phyloP scores from a whole-genome alignment of 1,140 invertebrate species.

The Leptestheria dahalacensis region DNA sequence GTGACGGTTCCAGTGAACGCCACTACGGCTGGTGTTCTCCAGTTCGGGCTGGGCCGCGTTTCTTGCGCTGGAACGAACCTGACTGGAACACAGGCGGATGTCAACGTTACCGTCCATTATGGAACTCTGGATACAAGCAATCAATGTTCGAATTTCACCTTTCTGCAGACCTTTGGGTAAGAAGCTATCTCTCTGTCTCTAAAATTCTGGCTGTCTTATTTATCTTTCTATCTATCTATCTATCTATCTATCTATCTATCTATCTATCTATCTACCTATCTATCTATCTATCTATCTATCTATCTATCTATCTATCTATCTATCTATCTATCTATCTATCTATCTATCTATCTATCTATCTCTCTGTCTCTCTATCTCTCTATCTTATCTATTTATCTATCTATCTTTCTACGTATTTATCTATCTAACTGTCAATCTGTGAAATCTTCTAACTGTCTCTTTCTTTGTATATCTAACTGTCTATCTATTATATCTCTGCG shows the following conservation, averaged over 20 bases:
- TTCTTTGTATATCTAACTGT: background rate
- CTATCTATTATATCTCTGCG: background rate
- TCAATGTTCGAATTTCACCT: background rate
- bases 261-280: background rate
- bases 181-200: background rate
- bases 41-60: conserved; percentile 26
- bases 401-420: background rate
- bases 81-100: background rate
- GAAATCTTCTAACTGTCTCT: background rate
- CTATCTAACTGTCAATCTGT: background rate
- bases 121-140: background rate
- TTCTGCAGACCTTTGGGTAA: background rate
- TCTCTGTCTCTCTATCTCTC: background rate
- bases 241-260: background rate
- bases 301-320: background rate
- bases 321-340: background rate
- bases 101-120: background rate
- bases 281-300: background rate
- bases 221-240: background rate
- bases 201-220: background rate
- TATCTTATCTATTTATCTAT: background rate
- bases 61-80: background rate
- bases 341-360: background rate
- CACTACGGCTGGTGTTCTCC: conserved; percentile 27
- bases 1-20: conserved; percentile 24